Evolutionary conservation across 2,888 invertebrate genomes (phyloP), one percentile per base, ranked within the genome.

Genomic region (Scaptomyza flava): DNA sequence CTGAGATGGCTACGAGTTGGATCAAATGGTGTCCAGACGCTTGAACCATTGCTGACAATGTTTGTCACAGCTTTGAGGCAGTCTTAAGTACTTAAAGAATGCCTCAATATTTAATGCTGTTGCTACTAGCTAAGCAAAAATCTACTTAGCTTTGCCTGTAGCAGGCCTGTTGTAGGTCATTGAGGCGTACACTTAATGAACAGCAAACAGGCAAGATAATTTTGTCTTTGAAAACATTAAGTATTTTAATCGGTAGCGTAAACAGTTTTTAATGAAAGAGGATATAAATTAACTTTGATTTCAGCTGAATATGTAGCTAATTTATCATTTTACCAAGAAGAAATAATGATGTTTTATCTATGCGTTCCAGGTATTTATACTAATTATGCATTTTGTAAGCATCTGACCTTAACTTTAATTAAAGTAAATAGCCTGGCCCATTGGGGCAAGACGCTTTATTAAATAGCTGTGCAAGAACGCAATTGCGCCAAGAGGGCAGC

Each of bases 51-150:
- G 30, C 9, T 31, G 14, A 9, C 31, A 53, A 54, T 30, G 14
- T 27, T 20, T 41, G 31, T n/a, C 34, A 45, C 20, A 48, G 7
- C 33, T 34, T 23, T 34, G 8, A 23, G 20, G 7, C 33, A 8
- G 8, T 31, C 36, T 17, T 5, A 48, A 33, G 27, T 14, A 27
- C 31, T 45, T 60, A 63, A 71, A 57, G 47, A 34, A 41, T 45
- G 41, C 27, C 43, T 58, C n/a, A 64, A 68, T 71, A 61, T 63
- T 51, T 61, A 45, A 64, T 54, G 30, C 3, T 6, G 2, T 23
- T 23, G 34, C 33, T 9, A 38, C 33, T 41, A 53, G 8, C 47
- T 53, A 9, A 27, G 17, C 36, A 27, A 8, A 20, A 9, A 23
- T n/a, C 14, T 2, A 17, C 2, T 6, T 36, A 17, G 20, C 14